phyloP scores from a whole-genome alignment of 2,113 vertebrate species.

The Xiphorhynchus elegans region DNA sequence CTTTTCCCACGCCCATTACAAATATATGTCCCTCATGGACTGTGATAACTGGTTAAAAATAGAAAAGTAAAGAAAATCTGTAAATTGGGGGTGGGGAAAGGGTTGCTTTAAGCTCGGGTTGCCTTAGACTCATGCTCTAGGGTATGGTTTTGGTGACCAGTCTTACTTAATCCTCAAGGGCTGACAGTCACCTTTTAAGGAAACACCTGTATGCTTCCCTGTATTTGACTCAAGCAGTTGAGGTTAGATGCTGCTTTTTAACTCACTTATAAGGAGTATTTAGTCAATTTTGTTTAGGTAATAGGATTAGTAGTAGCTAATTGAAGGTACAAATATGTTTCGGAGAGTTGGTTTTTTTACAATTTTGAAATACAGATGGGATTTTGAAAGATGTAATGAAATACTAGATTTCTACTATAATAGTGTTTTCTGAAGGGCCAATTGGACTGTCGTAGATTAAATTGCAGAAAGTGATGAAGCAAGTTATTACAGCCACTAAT shows the following conservation, averaged over 20 bases:
- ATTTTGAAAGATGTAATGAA: background rate
- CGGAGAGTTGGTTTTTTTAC: background rate
- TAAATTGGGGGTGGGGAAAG: background rate
- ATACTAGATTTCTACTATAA: background rate
- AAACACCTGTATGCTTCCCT: background rate
- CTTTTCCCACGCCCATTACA: rapidly evolving
- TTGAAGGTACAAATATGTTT: background rate
- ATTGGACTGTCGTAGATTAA: background rate
- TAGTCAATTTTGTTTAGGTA: background rate
- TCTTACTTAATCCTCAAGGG: background rate
- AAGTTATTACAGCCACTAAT: background rate
- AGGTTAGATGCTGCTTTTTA: background rate
- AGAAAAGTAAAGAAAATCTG: background rate
- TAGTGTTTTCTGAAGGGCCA: background rate
- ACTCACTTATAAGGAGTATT: background rate
- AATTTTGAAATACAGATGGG: background rate
- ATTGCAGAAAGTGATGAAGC: background rate
- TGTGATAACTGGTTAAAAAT: background rate
- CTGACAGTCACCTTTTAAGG: background rate
- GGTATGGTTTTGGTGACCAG: background rate
- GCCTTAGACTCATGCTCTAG: background rate
- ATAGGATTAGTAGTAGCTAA: background rate
- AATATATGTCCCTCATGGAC: too few species aligned
- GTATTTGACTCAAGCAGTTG: background rate
- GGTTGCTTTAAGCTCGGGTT: background rate